phyloP scores from a whole-genome alignment of 2,113 vertebrate genomes.

The Phyllostomus discolor region DNA sequence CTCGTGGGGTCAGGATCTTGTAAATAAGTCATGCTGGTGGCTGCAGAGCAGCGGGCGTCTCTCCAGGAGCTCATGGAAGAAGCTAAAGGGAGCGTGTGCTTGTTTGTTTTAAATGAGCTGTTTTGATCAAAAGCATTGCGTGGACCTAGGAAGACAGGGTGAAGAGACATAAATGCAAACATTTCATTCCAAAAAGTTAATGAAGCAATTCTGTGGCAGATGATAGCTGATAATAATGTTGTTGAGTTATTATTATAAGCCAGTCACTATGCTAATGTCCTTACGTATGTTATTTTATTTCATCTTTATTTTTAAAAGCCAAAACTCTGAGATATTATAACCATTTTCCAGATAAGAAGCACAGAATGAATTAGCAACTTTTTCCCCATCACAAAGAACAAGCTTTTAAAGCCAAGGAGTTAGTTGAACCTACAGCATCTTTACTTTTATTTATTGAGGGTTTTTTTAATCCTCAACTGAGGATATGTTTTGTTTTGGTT shows the following conservation, averaged over 20 bases:
- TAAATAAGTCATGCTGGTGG: slow-evolving; percentile 63
- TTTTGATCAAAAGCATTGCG: not conserved
- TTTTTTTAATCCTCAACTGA: too few relatives aligned
- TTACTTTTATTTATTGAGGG: too few relatives aligned
- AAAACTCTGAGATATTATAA: not conserved
- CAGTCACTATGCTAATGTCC: not conserved
- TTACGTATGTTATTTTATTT: not conserved
- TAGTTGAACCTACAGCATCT: not conserved
- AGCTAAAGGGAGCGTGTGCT: not conserved
- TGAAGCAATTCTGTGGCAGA: slow-evolving; percentile 57
- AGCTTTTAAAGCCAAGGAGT: not conserved
- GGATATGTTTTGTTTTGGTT: too few relatives aligned
- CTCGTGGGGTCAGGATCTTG: slow-evolving; percentile 57
- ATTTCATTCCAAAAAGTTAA: slow-evolving; percentile 38
- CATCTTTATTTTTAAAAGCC: not conserved
- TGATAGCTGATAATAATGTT: slow-evolving; percentile 42
- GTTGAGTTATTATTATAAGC: not conserved
- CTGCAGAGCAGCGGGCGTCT: not conserved
- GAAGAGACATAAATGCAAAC: not conserved
- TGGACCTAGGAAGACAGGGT: slow-evolving; percentile 11
- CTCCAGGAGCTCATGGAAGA: slow-evolving; percentile 6
- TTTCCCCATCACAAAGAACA: not conserved
- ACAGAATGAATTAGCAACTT: not conserved
- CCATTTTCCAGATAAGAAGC: not conserved
- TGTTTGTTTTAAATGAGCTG: not conserved